phyloP scores from a whole-genome alignment of 2,797 vertebrate genomes.

The Anguilla megastoma region DNA sequence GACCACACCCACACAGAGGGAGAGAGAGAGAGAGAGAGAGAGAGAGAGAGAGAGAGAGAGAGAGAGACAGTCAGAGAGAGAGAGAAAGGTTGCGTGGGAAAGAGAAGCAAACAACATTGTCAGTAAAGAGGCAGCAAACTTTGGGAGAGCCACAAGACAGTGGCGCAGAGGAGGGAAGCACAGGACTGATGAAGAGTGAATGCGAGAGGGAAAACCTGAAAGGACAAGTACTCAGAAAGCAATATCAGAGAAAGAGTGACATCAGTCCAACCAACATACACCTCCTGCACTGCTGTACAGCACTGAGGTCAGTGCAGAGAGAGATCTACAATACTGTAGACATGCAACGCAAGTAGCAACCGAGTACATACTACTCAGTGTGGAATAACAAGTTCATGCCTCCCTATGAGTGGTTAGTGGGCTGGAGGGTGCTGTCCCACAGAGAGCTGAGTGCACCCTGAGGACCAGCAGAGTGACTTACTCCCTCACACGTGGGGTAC shows the following conservation, averaged over 20 bases:
- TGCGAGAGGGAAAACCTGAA: not conserved
- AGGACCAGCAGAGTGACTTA: not conserved
- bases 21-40: not conserved
- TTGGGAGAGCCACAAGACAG: not conserved
- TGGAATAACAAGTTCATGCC: not conserved
- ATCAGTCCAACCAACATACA: not conserved
- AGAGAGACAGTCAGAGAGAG: not conserved
- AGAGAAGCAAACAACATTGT: constrained; percentile 1
- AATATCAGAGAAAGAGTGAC: not conserved
- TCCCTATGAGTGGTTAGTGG: not conserved
- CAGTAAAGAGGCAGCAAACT: not conserved
- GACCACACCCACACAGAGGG: constrained; percentile 24
- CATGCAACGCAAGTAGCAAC: not conserved
- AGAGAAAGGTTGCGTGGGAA: not conserved
- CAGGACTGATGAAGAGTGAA: not conserved
- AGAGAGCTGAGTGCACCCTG: not conserved
- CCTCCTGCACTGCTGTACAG: not conserved
- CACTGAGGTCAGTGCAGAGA: constrained; percentile 12
- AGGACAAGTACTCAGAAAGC: not conserved
- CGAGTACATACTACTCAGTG: not conserved
- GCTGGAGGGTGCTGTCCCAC: not conserved
- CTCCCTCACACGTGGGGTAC: not conserved
- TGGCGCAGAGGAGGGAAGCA: not conserved
- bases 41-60: not conserved
- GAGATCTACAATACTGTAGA: not conserved